Evolutionary conservation across 1,140 invertebrate genomes (phyloP).

Genomic region (Idris sp.): DNA sequence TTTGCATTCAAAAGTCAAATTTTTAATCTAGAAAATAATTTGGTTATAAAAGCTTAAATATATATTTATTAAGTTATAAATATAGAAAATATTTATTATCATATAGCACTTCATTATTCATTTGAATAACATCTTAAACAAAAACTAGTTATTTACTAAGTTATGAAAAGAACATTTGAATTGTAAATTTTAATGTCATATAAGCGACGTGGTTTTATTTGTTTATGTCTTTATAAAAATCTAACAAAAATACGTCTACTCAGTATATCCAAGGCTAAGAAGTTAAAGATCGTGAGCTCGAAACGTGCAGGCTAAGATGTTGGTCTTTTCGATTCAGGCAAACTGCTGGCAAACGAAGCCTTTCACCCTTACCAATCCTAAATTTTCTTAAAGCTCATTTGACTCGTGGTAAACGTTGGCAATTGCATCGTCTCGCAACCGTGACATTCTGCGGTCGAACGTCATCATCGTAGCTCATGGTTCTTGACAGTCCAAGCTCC

Average conservation of each 20-base stretch:
- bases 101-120: too few species aligned
- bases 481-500: constrained; percentile 69
- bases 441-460: constrained; percentile 72
- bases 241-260: constrained; percentile 18
- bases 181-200: constrained; percentile 35
- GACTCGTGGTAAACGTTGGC: constrained; percentile 69
- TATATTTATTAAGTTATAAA: too few species aligned
- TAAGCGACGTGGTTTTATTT: constrained; percentile 21
- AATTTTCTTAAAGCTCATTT: constrained; percentile 68
- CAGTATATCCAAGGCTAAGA: constrained; percentile 35
- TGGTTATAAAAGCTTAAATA: too few species aligned
- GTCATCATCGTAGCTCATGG: constrained; percentile 75
- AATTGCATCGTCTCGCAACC: constrained; percentile 69
- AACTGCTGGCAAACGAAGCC: constrained; percentile 28
- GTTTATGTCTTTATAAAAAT: constrained; percentile 1
- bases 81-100: too few species aligned
- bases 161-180: constrained; percentile 32
- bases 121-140: too few species aligned
- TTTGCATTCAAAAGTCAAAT: too few species aligned
- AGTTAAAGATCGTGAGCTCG: too few species aligned
- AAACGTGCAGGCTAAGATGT: constrained; percentile 36
- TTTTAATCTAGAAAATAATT: too few species aligned
- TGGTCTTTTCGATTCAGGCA: constrained; percentile 24
- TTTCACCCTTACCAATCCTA: constrained; percentile 63
- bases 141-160: too few species aligned